These are phyloP conservation scores for Gonioctena quinquepunctata DNA, from an alignment of 1,140 invertebrate genomes.

Conservation along the genomic window DNA sequence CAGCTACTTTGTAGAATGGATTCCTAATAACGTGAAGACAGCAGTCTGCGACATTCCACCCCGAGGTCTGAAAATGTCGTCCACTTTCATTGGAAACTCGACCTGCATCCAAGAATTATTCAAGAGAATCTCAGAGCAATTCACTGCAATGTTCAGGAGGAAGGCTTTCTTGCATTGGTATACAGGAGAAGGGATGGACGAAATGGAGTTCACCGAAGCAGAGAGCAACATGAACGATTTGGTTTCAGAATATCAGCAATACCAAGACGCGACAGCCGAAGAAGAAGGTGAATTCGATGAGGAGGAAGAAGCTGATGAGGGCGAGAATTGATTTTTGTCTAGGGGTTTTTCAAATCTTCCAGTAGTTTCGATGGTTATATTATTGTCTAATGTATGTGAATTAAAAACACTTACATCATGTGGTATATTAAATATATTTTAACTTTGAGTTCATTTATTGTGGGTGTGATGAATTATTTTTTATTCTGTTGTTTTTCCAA, in stretches of 20 bases:
- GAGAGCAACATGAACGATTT: conserved; percentile 88
- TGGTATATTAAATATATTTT: conserved; percentile 17
- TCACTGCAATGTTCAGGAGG: conserved; percentile 91
- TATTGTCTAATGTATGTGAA: background rate
- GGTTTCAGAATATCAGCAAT: conserved; percentile 89
- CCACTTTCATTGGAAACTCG: conserved; percentile 89
- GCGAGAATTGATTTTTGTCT: conserved; percentile 44
- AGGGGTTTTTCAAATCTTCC: conserved; percentile 12
- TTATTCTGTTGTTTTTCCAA: too few species aligned
- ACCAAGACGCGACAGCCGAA: conserved; percentile 83
- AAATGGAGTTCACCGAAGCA: conserved; percentile 79
- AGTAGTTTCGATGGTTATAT: conserved; percentile 8
- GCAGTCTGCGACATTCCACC: conserved; percentile 93
- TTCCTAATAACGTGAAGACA: conserved; percentile 90
- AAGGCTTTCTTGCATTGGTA: conserved; percentile 96
- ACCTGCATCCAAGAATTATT: conserved; percentile 91
- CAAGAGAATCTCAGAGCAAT: conserved; percentile 87
- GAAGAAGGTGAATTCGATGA: conserved; percentile 80
- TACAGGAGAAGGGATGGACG: conserved; percentile 87
- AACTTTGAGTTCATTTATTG: conserved; percentile 2
- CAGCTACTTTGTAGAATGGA: conserved; percentile 93
- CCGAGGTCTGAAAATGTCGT: conserved; percentile 87
- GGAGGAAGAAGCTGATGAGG: conserved; percentile 68
- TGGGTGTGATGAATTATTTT: too few species aligned
- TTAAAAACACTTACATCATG: background rate